phyloP scores from a whole-genome alignment of 2,888 invertebrate species.

The Orthonevra nobilis region DNA sequence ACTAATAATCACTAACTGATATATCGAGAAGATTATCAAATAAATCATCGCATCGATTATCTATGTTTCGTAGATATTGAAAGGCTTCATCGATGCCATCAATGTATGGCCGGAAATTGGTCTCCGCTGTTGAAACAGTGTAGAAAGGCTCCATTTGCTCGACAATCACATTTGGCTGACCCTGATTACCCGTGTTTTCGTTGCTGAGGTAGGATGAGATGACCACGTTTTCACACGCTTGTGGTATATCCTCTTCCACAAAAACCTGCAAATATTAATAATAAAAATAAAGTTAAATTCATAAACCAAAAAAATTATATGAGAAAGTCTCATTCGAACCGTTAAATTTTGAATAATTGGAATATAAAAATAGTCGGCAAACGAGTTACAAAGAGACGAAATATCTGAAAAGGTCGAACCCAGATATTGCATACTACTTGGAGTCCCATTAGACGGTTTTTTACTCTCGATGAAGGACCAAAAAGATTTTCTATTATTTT shows the following conservation, averaged over 20 bases:
- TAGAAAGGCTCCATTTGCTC: slow-evolving; percentile 72
- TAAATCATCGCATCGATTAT: slow-evolving; percentile 75
- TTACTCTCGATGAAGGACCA: no score
- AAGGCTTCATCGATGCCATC: slow-evolving; percentile 77
- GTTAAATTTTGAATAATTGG: no score
- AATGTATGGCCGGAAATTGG: slow-evolving; percentile 74
- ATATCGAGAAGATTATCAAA: slow-evolving; percentile 77
- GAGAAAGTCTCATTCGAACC: no score
- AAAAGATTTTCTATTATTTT: no score
- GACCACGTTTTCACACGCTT: slow-evolving; percentile 72
- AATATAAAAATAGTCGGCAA: no score
- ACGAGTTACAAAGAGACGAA: no score
- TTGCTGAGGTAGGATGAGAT: slow-evolving; percentile 72
- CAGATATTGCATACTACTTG: no score
- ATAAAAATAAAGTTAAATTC: neutral
- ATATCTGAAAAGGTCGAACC: no score
- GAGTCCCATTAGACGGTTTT: no score
- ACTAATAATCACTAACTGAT: slow-evolving; percentile 76
- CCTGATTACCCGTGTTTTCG: slow-evolving; percentile 35
- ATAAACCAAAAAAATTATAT: no score
- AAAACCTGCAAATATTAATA: slow-evolving; percentile 71
- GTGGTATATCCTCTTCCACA: slow-evolving; percentile 72
- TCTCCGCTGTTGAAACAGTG: slow-evolving; percentile 36
- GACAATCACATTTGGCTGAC: slow-evolving; percentile 74
- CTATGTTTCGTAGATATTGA: slow-evolving; percentile 75